Base-by-base conservation (phyloP, 2,113 vertebrate species). In the Nymphicus hollandicus region DNA sequence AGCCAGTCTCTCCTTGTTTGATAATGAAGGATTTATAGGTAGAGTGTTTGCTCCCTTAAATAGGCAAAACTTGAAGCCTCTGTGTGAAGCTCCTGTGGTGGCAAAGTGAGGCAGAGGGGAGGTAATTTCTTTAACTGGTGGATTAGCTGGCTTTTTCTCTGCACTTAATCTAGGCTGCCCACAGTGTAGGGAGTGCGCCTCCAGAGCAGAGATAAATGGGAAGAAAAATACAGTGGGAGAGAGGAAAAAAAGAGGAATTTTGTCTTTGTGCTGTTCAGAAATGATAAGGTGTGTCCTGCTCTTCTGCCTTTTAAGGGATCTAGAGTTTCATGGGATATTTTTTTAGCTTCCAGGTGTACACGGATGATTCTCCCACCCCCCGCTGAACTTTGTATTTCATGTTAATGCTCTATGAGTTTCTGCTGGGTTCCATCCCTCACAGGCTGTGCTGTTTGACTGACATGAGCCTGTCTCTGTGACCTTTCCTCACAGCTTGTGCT, bases 371-470 rank as follows among this genome's bases (percentile, higher is more conserved):
- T 20, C 9, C 14, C 31, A 64, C 5, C 13, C 5, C 12, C 29
- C 11, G 2, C 12, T 31, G 61, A 3, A 17, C 43, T 35, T 56
- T 52, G 53, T 24, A 11, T 65, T 86, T 63, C 17, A 11, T 37
- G 24, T 52, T 61, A 52, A 31, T 3, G 2, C 10, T 49, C 11
- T 66, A 18, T 22, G 24, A 27, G 23, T 77, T 83, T 90, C 10
- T 56, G 29, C 27, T 13, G n/a, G 35, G 33, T 31, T 18, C 1
- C 37, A 11, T 50, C 53, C 60, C 44, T 60, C 0, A 0, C 44
- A 46, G 61, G 46, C 69, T 88, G 56, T 2, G 1, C 70, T 39
- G 1, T 23, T 83, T 29, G 65, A 14, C 46, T 86, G 66, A 64
- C 39, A 5, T 2, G 4, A 82, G 56, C 19, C 17, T 29, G 47